A percentile compares a stretch with the other conserved stretches of the same genome.
Conservation (phyloP, 1,140 invertebrate species). For the Mesaphorura yosii region DNA sequence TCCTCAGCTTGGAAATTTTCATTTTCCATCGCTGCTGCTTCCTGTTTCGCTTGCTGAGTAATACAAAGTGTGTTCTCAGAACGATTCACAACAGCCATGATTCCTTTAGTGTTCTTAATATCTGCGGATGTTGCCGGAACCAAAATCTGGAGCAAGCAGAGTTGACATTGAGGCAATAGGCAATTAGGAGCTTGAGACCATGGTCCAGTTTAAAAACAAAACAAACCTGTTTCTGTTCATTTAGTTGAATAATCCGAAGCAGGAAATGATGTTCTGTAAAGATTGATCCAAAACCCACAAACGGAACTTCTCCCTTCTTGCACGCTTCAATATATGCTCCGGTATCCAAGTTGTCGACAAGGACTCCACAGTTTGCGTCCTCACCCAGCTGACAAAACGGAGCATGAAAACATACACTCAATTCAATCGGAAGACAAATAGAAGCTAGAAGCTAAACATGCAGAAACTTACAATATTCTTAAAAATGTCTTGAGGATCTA, state of each 20-base stretch:
- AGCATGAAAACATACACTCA: background rate
- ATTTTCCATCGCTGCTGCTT: no score
- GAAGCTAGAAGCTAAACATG: background rate
- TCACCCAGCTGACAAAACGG: background rate
- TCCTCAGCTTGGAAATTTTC: no score
- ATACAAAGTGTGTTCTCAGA: no score
- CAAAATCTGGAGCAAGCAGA: no score
- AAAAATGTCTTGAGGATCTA: background rate
- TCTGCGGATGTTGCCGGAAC: no score
- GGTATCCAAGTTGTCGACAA: slow-evolving; percentile 14
- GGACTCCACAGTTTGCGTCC: slow-evolving; percentile 17
- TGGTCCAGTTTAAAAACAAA: no score
- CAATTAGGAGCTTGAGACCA: no score
- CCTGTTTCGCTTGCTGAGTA: no score
- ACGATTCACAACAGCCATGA: no score
- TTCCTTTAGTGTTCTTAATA: no score
- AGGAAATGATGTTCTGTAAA: slow-evolving; percentile 4
- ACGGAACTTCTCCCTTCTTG: slow-evolving; percentile 19
- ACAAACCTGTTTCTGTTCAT: slow-evolving; percentile 5
- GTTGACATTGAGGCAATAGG: no score
- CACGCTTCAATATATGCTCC: slow-evolving; percentile 14
- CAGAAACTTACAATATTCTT: background rate
- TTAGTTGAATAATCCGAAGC: background rate
- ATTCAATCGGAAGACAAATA: background rate
- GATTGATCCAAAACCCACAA: slow-evolving; percentile 19